These are phyloP conservation scores for Mormyrops attenuatus DNA, from an alignment of 2,797 vertebrate genomes.

Conservation along the genomic window DNA sequence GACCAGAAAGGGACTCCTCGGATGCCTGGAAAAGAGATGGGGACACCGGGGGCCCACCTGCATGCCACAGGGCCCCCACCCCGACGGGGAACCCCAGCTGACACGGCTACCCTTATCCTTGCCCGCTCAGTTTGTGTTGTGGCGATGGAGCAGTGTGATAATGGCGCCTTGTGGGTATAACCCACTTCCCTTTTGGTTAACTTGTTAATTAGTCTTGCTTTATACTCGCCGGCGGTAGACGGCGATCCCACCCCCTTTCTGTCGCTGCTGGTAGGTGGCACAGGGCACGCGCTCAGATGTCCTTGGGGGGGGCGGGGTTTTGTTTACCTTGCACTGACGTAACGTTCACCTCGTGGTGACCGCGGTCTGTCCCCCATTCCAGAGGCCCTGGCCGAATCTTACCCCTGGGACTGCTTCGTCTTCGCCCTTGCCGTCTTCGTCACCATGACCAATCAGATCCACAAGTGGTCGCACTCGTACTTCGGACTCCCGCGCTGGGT, in stretches of 20 bases:
- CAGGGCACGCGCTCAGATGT: neutral
- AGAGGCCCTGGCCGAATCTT: conserved; percentile 59
- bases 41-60: neutral
- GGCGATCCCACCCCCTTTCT: neutral
- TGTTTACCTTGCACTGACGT: neutral
- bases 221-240: neutral
- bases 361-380: neutral
- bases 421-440: conserved; percentile 65
- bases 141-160: neutral
- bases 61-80: neutral
- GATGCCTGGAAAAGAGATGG: neutral
- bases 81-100: neutral
- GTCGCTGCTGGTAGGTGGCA: neutral
- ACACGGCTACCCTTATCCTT: neutral
- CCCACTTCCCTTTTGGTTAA: neutral
- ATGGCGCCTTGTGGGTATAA: neutral
- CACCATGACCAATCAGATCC: conserved; percentile 73
- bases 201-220: neutral
- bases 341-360: neutral
- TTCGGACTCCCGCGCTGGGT: conserved; percentile 66
- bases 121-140: neutral
- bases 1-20: neutral
- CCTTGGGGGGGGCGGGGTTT: neutral
- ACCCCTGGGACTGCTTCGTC: conserved; percentile 66
- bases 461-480: conserved; percentile 72